Evolutionary conservation across 1,140 invertebrate species (phyloP).

Genomic region (Lasaia peninsularis): DNA sequence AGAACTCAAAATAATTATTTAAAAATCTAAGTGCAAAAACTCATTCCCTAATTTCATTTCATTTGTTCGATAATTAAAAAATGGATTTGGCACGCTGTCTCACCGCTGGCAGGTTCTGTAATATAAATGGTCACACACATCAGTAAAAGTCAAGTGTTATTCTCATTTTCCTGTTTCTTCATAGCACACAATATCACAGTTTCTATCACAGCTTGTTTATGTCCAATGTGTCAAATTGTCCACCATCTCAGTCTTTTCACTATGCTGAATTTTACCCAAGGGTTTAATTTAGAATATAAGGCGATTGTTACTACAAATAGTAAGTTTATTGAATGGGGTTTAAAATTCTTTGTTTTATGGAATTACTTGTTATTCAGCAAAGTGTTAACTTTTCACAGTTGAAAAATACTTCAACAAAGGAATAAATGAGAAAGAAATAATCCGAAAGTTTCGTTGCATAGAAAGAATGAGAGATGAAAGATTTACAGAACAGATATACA

Average conservation of each 20-base stretch:
- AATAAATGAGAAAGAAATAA: no score
- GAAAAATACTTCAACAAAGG: no score
- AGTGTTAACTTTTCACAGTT: no score
- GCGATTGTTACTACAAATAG: background rate
- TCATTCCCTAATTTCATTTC: background rate
- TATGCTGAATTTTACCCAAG: background rate
- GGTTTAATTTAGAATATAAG: background rate
- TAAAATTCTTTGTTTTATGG: background rate
- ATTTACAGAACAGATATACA: no score
- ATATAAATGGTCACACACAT: slow-evolving; percentile 66
- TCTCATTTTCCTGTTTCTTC: slow-evolving; percentile 47
- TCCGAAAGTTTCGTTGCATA: no score
- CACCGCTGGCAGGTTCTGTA: slow-evolving; percentile 55
- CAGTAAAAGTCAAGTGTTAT: slow-evolving; percentile 42
- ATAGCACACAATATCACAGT: slow-evolving; percentile 52
- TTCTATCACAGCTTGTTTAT: slow-evolving; percentile 42
- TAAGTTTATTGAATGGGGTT: no score
- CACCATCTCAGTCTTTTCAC: slow-evolving; percentile 25
- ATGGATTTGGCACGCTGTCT: slow-evolving; percentile 51
- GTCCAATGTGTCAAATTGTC: slow-evolving; percentile 27
- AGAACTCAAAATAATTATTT: background rate
- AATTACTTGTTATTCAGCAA: background rate
- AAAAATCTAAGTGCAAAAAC: background rate
- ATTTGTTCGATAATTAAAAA: slow-evolving; percentile 10
- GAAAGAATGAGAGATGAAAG: no score